A percentile compares a stretch with the other conserved stretches of the same genome.
These are phyloP conservation scores for Episyrphus balteatus DNA, from an alignment of 1,140 invertebrate genomes.

Conservation along the genomic window DNA sequence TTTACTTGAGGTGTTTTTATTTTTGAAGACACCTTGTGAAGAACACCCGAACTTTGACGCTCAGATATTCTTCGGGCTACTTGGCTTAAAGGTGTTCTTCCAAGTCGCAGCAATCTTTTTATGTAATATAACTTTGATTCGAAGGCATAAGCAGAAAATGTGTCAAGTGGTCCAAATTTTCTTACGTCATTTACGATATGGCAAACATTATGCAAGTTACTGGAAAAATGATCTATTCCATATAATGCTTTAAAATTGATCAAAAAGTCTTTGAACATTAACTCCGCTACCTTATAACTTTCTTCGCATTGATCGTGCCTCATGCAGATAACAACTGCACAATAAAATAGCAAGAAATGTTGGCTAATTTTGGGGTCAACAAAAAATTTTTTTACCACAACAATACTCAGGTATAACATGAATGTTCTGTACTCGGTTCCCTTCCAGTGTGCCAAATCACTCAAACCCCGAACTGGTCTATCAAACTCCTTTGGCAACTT, in stretches of 20 bases:
- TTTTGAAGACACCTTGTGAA: background rate
- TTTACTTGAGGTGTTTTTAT: background rate
- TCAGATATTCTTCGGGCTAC: background rate
- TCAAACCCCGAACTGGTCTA: background rate
- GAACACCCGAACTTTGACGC: background rate
- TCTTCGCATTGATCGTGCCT: background rate
- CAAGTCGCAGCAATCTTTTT: slow-evolving; percentile 4
- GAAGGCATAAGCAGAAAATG: background rate
- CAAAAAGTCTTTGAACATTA: background rate
- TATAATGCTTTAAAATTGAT: background rate
- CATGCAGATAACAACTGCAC: background rate
- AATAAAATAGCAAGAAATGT: background rate
- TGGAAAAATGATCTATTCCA: background rate
- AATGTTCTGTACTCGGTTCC: slow-evolving; percentile 1
- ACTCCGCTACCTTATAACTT: background rate
- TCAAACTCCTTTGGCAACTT: slow-evolving; percentile 1
- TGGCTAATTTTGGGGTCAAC: background rate
- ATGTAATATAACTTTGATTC: slow-evolving; percentile 6
- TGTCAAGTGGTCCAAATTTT: background rate
- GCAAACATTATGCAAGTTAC: background rate
- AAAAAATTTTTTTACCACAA: background rate
- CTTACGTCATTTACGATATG: background rate
- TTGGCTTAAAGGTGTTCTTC: background rate
- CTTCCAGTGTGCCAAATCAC: background rate
- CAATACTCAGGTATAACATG: background rate